A percentile compares a stretch with the other conserved stretches of the same genome.
These are phyloP conservation scores for Drosophila birchii DNA, from an alignment of 2,888 invertebrate species.

Conservation along the genomic window DNA sequence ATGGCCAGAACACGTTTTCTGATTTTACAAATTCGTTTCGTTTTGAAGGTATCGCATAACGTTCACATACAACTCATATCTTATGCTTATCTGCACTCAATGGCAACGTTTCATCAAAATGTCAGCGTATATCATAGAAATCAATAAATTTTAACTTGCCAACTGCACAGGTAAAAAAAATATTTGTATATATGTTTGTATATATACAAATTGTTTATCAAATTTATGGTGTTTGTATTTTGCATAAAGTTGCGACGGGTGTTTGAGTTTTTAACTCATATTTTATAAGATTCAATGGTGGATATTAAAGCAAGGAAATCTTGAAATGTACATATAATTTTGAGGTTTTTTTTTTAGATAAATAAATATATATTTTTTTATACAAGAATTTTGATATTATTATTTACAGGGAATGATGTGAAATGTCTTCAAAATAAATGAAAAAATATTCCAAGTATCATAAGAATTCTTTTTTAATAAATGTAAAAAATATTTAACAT, in stretches of 20 bases:
- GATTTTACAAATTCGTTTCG: conserved; percentile 65
- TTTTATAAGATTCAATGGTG: conserved; percentile 2
- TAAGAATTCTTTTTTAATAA: too few relatives aligned
- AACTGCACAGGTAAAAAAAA: conserved; percentile 37
- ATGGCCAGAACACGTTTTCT: conserved; percentile 47
- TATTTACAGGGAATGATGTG: too few relatives aligned
- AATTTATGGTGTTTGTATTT: conserved; percentile 53
- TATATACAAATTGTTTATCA: conserved; percentile 37
- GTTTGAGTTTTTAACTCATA: conserved; percentile 21
- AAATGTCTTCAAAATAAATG: too few relatives aligned
- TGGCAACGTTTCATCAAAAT: conserved; percentile 80
- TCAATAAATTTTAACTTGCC: conserved; percentile 71
- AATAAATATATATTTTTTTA: too few relatives aligned
- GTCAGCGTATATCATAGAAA: conserved; percentile 78
- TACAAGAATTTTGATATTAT: too few relatives aligned
- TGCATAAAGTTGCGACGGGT: conserved; percentile 28
- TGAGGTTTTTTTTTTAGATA: too few relatives aligned
- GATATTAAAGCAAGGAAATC: conserved; percentile 3
- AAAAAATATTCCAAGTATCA: too few relatives aligned
- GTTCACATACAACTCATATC: conserved; percentile 56
- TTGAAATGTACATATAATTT: not conserved
- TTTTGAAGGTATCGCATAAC: conserved; percentile 22
- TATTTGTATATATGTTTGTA: not conserved
- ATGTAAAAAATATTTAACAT: too few relatives aligned
- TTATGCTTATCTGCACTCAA: conserved; percentile 74